phyloP scores from a whole-genome alignment of 2,797 vertebrate genomes.

The Cossypha polioptera region DNA sequence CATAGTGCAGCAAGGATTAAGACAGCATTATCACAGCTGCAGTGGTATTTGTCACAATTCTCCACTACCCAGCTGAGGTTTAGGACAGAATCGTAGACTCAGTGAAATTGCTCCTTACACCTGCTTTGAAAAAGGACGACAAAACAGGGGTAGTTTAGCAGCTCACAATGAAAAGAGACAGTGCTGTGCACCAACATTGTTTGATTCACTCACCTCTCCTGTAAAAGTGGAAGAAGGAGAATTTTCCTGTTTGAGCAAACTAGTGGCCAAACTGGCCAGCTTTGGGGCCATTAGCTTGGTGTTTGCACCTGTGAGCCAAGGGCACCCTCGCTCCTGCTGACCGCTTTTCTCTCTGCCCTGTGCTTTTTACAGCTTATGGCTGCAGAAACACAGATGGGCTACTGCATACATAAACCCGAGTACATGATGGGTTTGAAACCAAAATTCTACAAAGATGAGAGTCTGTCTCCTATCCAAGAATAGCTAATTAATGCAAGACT shows the following conservation, averaged over 20 bases:
- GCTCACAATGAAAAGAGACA: neutral
- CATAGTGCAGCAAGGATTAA: neutral
- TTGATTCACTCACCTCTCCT: neutral
- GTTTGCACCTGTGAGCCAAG: neutral
- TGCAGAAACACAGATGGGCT: conserved; percentile 48
- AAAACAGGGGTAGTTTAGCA: neutral
- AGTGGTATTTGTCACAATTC: neutral
- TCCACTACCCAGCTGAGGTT: neutral
- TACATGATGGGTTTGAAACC: conserved; percentile 6
- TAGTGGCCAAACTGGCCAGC: rapidly evolving
- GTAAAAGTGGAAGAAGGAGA: neutral
- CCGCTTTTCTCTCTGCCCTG: neutral
- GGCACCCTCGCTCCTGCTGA: neutral
- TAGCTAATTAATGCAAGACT: conserved; percentile 58
- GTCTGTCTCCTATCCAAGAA: conserved; percentile 59
- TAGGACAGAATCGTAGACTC: neutral
- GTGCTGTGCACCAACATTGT: rapidly evolving
- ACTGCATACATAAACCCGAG: conserved; percentile 12
- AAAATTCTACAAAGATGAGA: conserved; percentile 42
- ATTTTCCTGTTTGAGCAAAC: rapidly evolving
- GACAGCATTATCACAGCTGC: neutral
- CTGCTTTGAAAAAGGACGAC: neutral
- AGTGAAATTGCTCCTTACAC: neutral
- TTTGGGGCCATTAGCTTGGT: neutral
- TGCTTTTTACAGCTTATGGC: neutral